phyloP scores from a whole-genome alignment of 1,140 invertebrate genomes.

The Diachasma alloeum region DNA sequence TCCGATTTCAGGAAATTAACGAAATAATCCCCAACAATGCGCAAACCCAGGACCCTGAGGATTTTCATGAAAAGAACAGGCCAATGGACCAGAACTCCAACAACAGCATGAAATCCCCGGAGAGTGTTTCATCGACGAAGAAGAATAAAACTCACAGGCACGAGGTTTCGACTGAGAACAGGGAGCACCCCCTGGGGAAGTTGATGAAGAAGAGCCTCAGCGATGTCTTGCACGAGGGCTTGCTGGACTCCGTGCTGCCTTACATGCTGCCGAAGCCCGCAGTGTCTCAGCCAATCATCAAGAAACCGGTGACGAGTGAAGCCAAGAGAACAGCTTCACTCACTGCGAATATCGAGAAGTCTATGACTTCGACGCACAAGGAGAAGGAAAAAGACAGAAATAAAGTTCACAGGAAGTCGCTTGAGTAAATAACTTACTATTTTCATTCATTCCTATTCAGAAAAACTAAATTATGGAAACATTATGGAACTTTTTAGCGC shows the following conservation, averaged over 20 bases:
- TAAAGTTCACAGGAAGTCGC: slow-evolving; percentile 44
- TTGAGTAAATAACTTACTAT: slow-evolving; percentile 50
- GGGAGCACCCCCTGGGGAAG: slow-evolving; percentile 45
- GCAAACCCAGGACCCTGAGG: neutral
- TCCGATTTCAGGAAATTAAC: neutral
- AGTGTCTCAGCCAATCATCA: slow-evolving; percentile 66
- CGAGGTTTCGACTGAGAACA: slow-evolving; percentile 23
- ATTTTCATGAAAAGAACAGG: neutral
- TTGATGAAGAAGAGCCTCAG: slow-evolving; percentile 65
- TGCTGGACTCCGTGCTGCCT: slow-evolving; percentile 79
- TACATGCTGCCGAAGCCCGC: slow-evolving; percentile 68
- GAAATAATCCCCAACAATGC: neutral
- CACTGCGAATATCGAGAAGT: slow-evolving; percentile 34
- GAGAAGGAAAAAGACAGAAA: slow-evolving; percentile 54
- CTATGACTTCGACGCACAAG: slow-evolving; percentile 26
- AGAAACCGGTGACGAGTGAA: slow-evolving; percentile 61
- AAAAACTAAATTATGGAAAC: too few relatives aligned
- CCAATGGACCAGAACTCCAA: neutral
- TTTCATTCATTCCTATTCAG: too few relatives aligned
- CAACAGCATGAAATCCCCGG: slow-evolving; percentile 1
- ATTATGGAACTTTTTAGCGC: too few relatives aligned
- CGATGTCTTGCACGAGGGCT: slow-evolving; percentile 77
- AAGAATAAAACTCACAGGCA: slow-evolving; percentile 26
- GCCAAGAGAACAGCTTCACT: slow-evolving; percentile 62
- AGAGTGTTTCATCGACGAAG: neutral